Evolutionary conservation across 2,888 invertebrate genomes (phyloP), one percentile per base, ranked within the genome.

Genomic region (Bedellia somnulentella): DNA sequence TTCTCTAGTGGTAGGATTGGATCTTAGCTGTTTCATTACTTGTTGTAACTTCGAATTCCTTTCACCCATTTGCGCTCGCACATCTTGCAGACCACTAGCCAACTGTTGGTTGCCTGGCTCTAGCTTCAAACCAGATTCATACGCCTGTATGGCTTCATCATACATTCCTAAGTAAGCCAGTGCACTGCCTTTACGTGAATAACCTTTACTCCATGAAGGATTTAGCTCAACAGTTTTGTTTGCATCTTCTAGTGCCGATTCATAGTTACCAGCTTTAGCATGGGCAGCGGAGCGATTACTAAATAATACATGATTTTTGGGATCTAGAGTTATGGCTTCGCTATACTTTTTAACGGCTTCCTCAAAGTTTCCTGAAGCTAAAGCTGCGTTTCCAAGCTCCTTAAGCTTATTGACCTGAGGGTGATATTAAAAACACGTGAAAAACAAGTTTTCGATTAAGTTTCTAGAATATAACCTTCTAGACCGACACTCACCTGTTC

Each of bases 231-330:
- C 79, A 1, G 92, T 92, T 52, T 86, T 85, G 37, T 93, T 86
- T 0, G 93, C 95, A 77, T 95, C 95, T 39, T 83, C 79, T 15
- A 94, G 62, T 0, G 95, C 91, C 36, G 83, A 79, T 2, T 67
- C 56, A 49, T 85, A 93, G 38, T 87, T 81, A 14, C 81, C 83
- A 26, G 84, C 81, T 66, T 93, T 93, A 2, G 91, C 89, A 50
- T 87, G 86, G 4, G 94, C 94, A 4, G 94, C 94, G 1, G 94
- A 94, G 32, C 95, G 82, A 63, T 95, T 95, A 45, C 93, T 94
- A 50, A 80, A 94, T 14, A 95, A 76, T 51, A 95, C 92, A 77
- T 93, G 90, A 73, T 94, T 94, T 21, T 77, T 80, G 0, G 77
- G 75, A 53, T 94, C 93, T 35, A 93, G 57, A 9, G 75, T 66